A percentile compares a stretch with the other conserved stretches of the same genome.
Conservation (phyloP, 2,797 vertebrate genomes). For the Tauraco hartlaubi region DNA sequence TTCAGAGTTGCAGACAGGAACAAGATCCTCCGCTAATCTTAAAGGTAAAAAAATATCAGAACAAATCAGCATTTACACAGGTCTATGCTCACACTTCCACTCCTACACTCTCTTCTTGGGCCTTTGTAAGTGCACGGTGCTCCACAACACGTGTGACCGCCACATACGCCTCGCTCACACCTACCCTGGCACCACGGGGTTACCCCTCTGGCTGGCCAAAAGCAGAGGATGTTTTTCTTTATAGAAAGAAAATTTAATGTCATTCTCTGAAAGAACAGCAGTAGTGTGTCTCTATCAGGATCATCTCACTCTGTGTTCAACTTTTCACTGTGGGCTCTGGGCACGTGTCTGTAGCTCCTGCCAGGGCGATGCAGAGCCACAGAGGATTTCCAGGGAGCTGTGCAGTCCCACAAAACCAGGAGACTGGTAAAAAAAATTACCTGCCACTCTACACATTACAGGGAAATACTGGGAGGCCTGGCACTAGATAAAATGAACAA, state of each 20-base stretch:
- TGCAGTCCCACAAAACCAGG: background rate
- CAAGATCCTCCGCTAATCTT: background rate
- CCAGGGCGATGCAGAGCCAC: background rate
- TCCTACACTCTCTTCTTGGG: background rate
- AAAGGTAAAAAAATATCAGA: background rate
- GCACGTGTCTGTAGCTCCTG: background rate
- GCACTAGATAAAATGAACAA: background rate
- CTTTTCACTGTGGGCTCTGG: background rate
- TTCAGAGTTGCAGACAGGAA: background rate
- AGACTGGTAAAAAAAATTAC: background rate
- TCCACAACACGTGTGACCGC: background rate
- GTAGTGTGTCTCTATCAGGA: background rate
- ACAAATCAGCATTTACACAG: background rate
- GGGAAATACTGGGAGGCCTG: background rate
- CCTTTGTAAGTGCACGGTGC: background rate
- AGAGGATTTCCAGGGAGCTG: background rate
- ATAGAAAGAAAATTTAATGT: background rate
- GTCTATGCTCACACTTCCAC: background rate
- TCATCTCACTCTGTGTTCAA: background rate
- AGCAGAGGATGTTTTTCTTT: background rate
- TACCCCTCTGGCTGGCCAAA: background rate
- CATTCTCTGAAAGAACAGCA: background rate
- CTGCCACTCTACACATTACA: background rate
- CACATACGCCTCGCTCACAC: fast-evolving
- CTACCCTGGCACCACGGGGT: background rate